Conservation (phyloP, 1,140 invertebrate genomes). For the Lordiphosa clarofinis region DNA sequence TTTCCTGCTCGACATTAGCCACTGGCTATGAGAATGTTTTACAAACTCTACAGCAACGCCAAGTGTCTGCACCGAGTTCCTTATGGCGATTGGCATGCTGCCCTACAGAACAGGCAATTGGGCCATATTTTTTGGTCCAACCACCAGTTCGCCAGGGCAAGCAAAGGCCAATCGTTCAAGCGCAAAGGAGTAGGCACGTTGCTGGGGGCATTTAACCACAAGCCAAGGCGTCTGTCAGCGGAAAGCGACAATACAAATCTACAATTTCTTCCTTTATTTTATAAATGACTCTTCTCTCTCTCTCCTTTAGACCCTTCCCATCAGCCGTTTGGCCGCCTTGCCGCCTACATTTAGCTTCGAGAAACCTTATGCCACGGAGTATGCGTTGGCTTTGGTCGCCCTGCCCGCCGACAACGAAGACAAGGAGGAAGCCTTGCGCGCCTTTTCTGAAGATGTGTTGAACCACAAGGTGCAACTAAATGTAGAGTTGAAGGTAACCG, state of each 20-base stretch:
- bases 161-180: slow-evolving; percentile 3
- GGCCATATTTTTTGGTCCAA: slow-evolving; percentile 59
- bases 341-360: slow-evolving; percentile 88
- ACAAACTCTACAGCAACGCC: slow-evolving; percentile 50
- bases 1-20: slow-evolving; percentile 16
- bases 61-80: slow-evolving; percentile 19
- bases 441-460: slow-evolving; percentile 85
- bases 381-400: slow-evolving; percentile 89
- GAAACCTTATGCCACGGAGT: slow-evolving; percentile 92
- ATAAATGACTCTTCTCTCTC: neutral
- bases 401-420: slow-evolving; percentile 93
- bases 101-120: slow-evolving; percentile 12
- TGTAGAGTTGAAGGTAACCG: slow-evolving; percentile 83
- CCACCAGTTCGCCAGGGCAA: slow-evolving; percentile 11
- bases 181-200: slow-evolving; percentile 21
- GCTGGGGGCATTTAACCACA: slow-evolving; percentile 41
- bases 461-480: slow-evolving; percentile 87
- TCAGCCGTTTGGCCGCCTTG: slow-evolving; percentile 86
- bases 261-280: neutral
- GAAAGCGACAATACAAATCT: slow-evolving; percentile 31
- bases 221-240: slow-evolving; percentile 19
- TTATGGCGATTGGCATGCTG: slow-evolving; percentile 17
- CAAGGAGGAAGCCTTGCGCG: slow-evolving; percentile 86
- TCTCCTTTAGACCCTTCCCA: slow-evolving; percentile 76
- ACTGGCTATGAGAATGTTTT: slow-evolving; percentile 23